These are phyloP conservation scores for Perccottus glenii DNA, from an alignment of 2,113 vertebrate genomes.

Conservation along the genomic window DNA sequence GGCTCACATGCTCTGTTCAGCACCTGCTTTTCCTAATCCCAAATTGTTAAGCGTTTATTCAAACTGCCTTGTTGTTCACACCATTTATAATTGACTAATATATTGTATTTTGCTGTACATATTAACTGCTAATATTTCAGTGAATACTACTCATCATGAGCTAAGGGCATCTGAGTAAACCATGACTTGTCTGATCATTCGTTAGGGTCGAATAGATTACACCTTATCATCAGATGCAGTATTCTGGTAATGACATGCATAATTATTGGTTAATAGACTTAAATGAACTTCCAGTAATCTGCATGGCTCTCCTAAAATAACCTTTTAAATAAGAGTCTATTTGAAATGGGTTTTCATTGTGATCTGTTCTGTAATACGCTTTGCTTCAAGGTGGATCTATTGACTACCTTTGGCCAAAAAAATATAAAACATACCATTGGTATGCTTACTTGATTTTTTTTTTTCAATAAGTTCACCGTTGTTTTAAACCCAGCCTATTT, in stretches of 20 bases:
- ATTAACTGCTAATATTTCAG: conserved; percentile 3
- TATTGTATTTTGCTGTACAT: background rate
- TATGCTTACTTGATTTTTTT: too few species aligned
- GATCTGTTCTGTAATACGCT: too few species aligned
- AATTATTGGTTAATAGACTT: background rate
- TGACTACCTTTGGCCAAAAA: too few species aligned
- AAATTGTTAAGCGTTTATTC: background rate
- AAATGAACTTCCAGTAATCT: background rate
- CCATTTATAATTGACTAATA: background rate
- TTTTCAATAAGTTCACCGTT: too few species aligned
- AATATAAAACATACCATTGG: too few species aligned
- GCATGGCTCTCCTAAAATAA: background rate
- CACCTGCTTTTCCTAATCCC: conserved; percentile 7
- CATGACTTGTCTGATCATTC: background rate
- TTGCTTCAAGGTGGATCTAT: too few species aligned
- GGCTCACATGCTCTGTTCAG: conserved; percentile 3
- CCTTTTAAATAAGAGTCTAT: background rate
- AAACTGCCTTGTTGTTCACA: background rate
- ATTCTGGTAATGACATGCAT: background rate
- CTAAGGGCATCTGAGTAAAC: background rate
- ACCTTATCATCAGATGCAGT: conserved; percentile 1
- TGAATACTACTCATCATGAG: background rate
- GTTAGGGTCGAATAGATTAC: conserved; percentile 5
- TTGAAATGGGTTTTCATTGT: too few species aligned
- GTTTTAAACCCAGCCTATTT: too few species aligned